Evolutionary conservation across 2,888 invertebrate species (phyloP).

Genomic region (Philopedon plagiatum): DNA sequence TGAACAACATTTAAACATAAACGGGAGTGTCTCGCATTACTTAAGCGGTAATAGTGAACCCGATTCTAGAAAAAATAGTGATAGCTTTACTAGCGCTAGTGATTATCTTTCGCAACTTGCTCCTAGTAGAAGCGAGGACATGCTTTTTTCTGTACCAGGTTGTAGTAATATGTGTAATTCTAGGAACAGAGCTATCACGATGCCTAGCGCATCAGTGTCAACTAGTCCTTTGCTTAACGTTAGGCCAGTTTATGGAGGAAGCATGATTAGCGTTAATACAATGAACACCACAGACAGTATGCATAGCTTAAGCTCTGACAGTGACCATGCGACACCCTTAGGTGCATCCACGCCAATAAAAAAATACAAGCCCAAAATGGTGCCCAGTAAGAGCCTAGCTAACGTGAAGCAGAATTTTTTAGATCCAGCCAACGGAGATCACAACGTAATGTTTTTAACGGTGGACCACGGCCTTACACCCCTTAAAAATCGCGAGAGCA

Average conservation of each 20-base stretch:
- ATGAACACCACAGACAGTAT: constrained; percentile 73
- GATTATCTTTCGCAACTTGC: constrained; percentile 71
- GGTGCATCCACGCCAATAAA: constrained; percentile 70
- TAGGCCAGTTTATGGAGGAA: constrained; percentile 75
- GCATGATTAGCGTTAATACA: constrained; percentile 76
- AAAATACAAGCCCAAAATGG: constrained; percentile 72
- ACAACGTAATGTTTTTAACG: constrained; percentile 62
- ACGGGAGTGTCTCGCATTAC: constrained; percentile 73
- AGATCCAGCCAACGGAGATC: constrained; percentile 56
- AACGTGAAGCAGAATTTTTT: constrained; percentile 71
- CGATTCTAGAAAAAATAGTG: constrained; percentile 66
- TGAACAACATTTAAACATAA: constrained; percentile 79
- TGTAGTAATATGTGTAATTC: constrained; percentile 55
- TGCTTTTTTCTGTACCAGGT: constrained; percentile 70
- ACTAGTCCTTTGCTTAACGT: constrained; percentile 80
- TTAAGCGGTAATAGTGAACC: constrained; percentile 70
- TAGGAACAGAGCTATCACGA: constrained; percentile 65
- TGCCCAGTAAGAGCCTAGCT: constrained; percentile 75
- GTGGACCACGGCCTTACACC: constrained; percentile 58
- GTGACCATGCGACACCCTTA: constrained; percentile 72
- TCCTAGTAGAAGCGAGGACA: constrained; percentile 87
- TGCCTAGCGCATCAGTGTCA: constrained; percentile 76
- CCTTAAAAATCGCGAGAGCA: constrained; percentile 62
- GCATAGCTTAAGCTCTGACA: constrained; percentile 79
- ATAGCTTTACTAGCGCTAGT: constrained; percentile 63